phyloP scores from a whole-genome alignment of 1,140 invertebrate genomes.

The Ceratina japonica region DNA sequence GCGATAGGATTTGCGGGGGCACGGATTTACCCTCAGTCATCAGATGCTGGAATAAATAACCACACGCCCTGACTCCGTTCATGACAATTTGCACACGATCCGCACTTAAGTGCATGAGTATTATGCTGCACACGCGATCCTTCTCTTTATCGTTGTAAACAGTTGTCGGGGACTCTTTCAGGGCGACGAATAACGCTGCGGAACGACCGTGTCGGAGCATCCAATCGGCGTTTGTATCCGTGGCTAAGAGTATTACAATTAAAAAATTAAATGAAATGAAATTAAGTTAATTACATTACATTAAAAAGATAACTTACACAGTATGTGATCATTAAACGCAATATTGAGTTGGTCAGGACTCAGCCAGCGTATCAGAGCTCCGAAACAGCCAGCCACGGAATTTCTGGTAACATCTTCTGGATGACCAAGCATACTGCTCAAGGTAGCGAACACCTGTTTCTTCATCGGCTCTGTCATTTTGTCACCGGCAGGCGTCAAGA shows the following conservation, averaged over 20 bases:
- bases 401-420: slow-evolving; percentile 90
- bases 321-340: slow-evolving; percentile 88
- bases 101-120: slow-evolving; percentile 85
- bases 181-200: slow-evolving; percentile 89
- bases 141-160: slow-evolving; percentile 85
- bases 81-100: slow-evolving; percentile 89
- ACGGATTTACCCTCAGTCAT: slow-evolving; percentile 83
- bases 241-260: slow-evolving; percentile 75
- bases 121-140: slow-evolving; percentile 84
- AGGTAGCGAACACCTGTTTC: slow-evolving; percentile 86
- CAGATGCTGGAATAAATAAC: slow-evolving; percentile 90
- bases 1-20: slow-evolving; percentile 85
- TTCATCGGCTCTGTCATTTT: slow-evolving; percentile 92
- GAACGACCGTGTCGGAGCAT: slow-evolving; percentile 89
- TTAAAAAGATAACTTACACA: slow-evolving; percentile 79
- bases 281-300: slow-evolving; percentile 31
- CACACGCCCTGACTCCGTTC: slow-evolving; percentile 91
- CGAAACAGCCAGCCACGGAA: slow-evolving; percentile 92
- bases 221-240: slow-evolving; percentile 84
- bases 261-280: no score
- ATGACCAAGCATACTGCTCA: slow-evolving; percentile 85
- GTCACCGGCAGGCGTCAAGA: slow-evolving; percentile 90
- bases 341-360: slow-evolving; percentile 86
- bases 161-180: slow-evolving; percentile 91
- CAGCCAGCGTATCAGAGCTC: slow-evolving; percentile 90